Evolutionary conservation across 1,140 invertebrate genomes (phyloP), one percentile per base, ranked within the genome.

Genomic region (Trachymyrmex septentrionalis): DNA sequence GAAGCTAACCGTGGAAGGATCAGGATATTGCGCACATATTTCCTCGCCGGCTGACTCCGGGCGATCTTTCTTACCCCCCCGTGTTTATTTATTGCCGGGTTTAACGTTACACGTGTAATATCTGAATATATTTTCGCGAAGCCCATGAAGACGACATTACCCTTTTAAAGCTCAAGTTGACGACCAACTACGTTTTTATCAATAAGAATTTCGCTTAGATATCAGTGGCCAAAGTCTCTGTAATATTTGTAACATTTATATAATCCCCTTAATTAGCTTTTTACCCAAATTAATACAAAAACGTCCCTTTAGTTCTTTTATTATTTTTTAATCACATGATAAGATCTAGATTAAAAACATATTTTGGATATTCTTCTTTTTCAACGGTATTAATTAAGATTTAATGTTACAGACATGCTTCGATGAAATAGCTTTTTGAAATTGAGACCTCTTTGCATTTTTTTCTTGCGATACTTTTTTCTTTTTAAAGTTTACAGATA

Each of bases 11-110:
- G 27, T 77, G 76, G 69, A 59, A 73, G 81, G 80, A 86, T 88
- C 88, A 86, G 64, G 75, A 91, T 80, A 85, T 91, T 84, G 57
- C 81, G 38, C 63, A 77, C 66, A 90, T 87, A 88, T 81, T 91
- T 88, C 86, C 82, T 76, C 53, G 48, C 71, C 57, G 19, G 64
- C 44, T 55, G 59, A 59, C 44, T 71, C 12, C 30, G 16, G 14
- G 24, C 30, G 57, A 73, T 82, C 73, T 69, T 84, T 78, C 69
- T 75, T 77, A 77, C 61, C 50, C 34, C 34, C 38, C 50, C 67
- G 50, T 86, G 61, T 90, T 87, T 90, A 89, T 90, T 89, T 86
- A 88, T 87, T 86, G 71, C 53, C 64, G 85, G 80, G 50, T 87
- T 84, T 88, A 78, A 78, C 34, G 55, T 53, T 80, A 64, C 64